A percentile compares a stretch with the other conserved stretches of the same genome.
Conservation (phyloP, 2,797 vertebrate genomes). For the Lithobates pipiens region DNA sequence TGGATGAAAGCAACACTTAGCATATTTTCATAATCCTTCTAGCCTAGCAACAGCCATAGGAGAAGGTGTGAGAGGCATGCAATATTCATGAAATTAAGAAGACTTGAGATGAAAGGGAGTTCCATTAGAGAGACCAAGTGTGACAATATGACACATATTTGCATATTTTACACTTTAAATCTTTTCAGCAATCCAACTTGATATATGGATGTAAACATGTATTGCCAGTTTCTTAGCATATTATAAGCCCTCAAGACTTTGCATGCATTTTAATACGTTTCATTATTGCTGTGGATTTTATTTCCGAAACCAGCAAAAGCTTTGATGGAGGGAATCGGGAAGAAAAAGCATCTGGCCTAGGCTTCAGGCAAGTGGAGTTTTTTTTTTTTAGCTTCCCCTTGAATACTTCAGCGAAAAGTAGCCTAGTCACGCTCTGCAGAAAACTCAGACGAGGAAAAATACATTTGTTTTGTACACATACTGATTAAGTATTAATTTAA, state of each 20-base stretch:
- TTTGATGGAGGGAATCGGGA: conserved; percentile 84
- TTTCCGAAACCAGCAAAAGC: conserved; percentile 87
- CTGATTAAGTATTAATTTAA: conserved; percentile 67
- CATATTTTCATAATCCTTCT: conserved; percentile 86
- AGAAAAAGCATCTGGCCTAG: conserved; percentile 81
- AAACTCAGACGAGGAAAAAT: conserved; percentile 58
- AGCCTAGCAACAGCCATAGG: conserved; percentile 80
- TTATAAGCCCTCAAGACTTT: conserved; percentile 93
- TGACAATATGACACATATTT: conserved; percentile 88
- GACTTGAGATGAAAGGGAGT: conserved; percentile 84
- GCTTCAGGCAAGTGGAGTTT: conserved; percentile 74
- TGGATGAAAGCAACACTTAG: conserved; percentile 83
- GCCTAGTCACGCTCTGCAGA: conserved; percentile 68
- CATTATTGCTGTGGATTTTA: conserved; percentile 93
- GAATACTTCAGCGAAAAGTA: conserved; percentile 73
- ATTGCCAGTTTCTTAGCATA: conserved; percentile 86
- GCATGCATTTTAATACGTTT: conserved; percentile 95
- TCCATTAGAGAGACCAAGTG: conserved; percentile 86
- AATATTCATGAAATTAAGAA: conserved; percentile 87
- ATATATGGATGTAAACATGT: conserved; percentile 88
- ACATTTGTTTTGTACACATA: conserved; percentile 64
- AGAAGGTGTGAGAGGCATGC: conserved; percentile 82
- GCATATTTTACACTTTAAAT: conserved; percentile 88
- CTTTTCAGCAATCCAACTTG: conserved; percentile 86
- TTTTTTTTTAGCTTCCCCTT: conserved; percentile 65